Conservation (phyloP, 2,888 invertebrate genomes). For the Pachymerium ferrugineum region DNA sequence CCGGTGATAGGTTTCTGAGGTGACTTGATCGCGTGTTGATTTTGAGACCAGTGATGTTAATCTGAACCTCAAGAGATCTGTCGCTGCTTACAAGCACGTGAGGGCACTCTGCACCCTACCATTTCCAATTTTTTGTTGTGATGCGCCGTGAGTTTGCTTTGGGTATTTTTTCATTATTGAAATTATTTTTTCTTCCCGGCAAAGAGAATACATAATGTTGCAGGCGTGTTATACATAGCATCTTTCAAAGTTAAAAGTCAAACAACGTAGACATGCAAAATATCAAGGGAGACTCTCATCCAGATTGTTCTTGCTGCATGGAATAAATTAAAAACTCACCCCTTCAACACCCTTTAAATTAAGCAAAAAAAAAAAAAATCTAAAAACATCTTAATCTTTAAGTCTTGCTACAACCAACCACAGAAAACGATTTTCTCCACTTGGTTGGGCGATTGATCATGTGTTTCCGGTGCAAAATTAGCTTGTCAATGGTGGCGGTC, state of each 20-base stretch:
- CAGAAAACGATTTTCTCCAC: too few relatives aligned
- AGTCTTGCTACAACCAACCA: too few relatives aligned
- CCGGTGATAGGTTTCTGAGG: too few relatives aligned
- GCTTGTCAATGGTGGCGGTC: constrained; percentile 22
- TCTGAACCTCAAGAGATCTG: background rate
- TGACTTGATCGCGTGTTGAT: constrained; percentile 15
- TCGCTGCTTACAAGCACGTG: background rate
- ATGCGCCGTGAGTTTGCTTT: background rate
- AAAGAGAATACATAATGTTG: constrained; percentile 11
- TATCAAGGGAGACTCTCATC: background rate
- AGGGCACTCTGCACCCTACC: background rate
- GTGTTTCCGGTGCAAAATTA: constrained; percentile 6
- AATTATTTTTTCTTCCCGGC: constrained; percentile 23
- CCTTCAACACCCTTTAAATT: background rate
- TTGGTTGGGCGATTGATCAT: background rate
- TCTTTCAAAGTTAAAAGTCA: background rate
- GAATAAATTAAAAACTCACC: background rate
- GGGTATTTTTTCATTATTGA: constrained; percentile 23
- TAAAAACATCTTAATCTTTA: background rate
- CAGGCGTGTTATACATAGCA: constrained; percentile 8
- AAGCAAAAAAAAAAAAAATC: background rate
- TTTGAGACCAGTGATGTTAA: constrained; percentile 7
- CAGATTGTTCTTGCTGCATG: background rate
- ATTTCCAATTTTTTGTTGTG: constrained; percentile 15
- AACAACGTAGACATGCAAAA: constrained; percentile 20